phyloP scores from a whole-genome alignment of 2,888 invertebrate genomes.

The Epicampocera succincta region DNA sequence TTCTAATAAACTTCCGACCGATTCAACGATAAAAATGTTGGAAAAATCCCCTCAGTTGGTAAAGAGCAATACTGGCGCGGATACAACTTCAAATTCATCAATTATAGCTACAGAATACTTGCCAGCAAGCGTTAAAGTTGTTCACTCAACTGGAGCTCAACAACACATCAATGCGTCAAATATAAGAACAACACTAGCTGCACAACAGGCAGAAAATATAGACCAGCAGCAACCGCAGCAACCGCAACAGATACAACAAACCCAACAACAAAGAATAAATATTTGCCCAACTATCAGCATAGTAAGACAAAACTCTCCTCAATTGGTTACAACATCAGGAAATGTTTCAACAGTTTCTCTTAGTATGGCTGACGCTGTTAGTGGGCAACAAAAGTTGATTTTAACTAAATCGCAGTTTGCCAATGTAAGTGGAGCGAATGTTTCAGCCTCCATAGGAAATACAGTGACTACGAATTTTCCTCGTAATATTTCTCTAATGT shows the following conservation, averaged over 20 bases:
- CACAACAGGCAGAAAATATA: slow-evolving; percentile 38
- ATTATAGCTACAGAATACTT: slow-evolving; percentile 59
- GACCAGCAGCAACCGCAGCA: slow-evolving; percentile 37
- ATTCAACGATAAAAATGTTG: slow-evolving; percentile 44
- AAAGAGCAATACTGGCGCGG: slow-evolving; percentile 24
- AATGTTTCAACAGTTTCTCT: slow-evolving; percentile 64
- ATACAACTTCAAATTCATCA: slow-evolving; percentile 25
- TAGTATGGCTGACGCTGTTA: slow-evolving; percentile 60
- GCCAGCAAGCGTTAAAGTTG: slow-evolving; percentile 61
- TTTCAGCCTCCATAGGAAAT: slow-evolving; percentile 53
- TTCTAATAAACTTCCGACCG: slow-evolving; percentile 10
- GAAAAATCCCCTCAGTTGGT: slow-evolving; percentile 49
- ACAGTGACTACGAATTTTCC: slow-evolving; percentile 59
- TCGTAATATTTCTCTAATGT: slow-evolving; percentile 66
- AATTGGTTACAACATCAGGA: slow-evolving; percentile 68
- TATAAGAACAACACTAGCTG: slow-evolving; percentile 38
- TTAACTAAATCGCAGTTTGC: slow-evolving; percentile 66
- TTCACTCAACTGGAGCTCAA: slow-evolving; percentile 46
- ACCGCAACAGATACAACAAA: no score
- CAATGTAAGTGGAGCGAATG: slow-evolving; percentile 58
- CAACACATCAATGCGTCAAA: slow-evolving; percentile 53
- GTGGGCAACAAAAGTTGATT: slow-evolving; percentile 64
- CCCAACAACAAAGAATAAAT: slow-evolving; percentile 57
- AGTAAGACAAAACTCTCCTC: slow-evolving; percentile 68
- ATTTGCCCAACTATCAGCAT: slow-evolving; percentile 69